Percentiles rank a stretch among this genome's conserved stretches.
phyloP scores from a whole-genome alignment of 2,888 invertebrate genomes.

The Parnassius apollo region DNA sequence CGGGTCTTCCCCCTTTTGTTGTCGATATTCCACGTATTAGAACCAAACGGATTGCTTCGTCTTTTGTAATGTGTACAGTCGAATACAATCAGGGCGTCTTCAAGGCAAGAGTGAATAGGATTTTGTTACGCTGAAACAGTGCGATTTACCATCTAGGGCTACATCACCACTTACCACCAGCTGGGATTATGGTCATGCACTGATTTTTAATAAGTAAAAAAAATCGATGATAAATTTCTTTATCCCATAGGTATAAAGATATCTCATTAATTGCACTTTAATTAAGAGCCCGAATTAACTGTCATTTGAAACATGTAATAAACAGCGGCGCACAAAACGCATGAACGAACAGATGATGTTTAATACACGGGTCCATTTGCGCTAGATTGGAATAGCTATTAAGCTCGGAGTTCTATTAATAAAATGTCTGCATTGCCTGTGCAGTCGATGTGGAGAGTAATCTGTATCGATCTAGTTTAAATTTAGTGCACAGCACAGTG shows the following conservation, averaged over 20 bases:
- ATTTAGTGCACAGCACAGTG: constrained; percentile 49
- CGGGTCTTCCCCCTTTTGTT: no score
- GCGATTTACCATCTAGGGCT: no score
- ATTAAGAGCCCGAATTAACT: constrained; percentile 12
- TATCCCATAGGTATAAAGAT: background rate
- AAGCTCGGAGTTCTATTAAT: constrained; percentile 57
- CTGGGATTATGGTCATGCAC: no score
- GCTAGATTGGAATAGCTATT: constrained; percentile 42
- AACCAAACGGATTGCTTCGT: no score
- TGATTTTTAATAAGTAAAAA: no score
- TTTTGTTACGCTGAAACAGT: no score
- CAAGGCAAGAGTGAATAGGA: no score
- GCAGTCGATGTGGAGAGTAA: constrained; percentile 49
- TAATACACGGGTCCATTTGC: constrained; percentile 27
- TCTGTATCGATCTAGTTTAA: constrained; percentile 72
- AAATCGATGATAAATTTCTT: no score
- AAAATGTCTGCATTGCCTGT: constrained; percentile 60
- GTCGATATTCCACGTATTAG: no score
- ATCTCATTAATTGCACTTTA: background rate
- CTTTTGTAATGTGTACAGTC: no score
- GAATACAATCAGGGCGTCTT: no score
- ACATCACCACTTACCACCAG: no score
- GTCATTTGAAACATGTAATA: constrained; percentile 13
- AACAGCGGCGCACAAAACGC: constrained; percentile 8
- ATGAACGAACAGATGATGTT: constrained; percentile 21